Evolutionary conservation across 2,888 invertebrate genomes (phyloP), one percentile per base, ranked within the genome.

Genomic region (Agriopis aurantiaria): DNA sequence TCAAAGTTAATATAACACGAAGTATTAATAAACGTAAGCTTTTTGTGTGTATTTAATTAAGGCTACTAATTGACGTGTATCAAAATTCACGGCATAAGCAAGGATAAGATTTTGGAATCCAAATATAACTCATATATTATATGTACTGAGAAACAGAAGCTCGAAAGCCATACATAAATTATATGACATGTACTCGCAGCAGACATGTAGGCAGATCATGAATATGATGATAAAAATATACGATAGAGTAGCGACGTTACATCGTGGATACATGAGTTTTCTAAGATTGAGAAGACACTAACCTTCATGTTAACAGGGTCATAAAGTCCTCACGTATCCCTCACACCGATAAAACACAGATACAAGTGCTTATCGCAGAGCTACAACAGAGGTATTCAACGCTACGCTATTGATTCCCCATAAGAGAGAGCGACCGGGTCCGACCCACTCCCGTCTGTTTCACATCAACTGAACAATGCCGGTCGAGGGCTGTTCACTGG

Each of bases 341-440:
- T 48, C 53, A 52, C 51, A 55, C 17, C 63, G 63, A 68, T 59
- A 64, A 64, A 68, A 64, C 59, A 63, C 52, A 61, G 52, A 48
- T 61, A 67, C 58, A 68, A 63, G 57, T 69, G 53, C 55, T 56
- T 67, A 64, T 71, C 67, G 61, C 55, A 66, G 57, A 68, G 46
- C 51, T 43, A 69, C 60, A 64, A 56, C 56, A 71, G 69, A 73
- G 66, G 74, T 69, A 73, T 79, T 80, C 78, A 78, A 77, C 75
- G 74, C 79, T 78, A 77, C 77, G 73, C 77, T 83, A 86, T 84
- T 80, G 85, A 86, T 85, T 83, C 83, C 72, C 76, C 80, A 80
- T 79, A 78, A 80, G 78, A 78, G 78, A 76, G 75, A 69, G 68
- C 72, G 69, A 75, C 78, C 80, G 79, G 80, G 82, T 80, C 80